Base-by-base conservation (phyloP, 2,797 vertebrate species). In the Tinamus major region DNA sequence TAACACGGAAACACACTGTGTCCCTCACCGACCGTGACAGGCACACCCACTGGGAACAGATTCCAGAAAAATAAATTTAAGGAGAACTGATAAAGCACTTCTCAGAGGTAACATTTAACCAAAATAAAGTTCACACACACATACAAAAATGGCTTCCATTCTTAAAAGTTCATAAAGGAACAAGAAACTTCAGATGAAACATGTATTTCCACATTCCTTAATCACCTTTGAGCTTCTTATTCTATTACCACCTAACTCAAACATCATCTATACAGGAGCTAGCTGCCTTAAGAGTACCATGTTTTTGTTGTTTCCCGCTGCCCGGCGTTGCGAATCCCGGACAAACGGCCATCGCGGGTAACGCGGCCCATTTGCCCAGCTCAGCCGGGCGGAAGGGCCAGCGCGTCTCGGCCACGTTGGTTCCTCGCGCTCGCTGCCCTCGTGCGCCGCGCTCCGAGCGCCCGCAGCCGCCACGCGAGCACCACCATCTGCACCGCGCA, bases 361-460 rank as follows among this genome's bases (percentile, higher is more conserved):
- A 19, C 16, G 27, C 20, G 8, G 29, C 23, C 59, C 18, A 4
- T 17, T 20, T 7, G 13, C 20, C 6, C 15, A 11, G 53, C 6
- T 41, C 26, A 29, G 16, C 46, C 8, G 33, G 29, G 53, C 39
- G 26, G 21, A 26, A 29, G 8, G 59, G n/a, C 51, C 42, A 33
- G 11, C 20, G 46, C 37, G n/a, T 17, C 48, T 46, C 1, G 0
- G 33, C 37, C 21, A 1, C 18, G 10, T 4, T 4, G 5, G 29
- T 14, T 8, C 11, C 63, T 10, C 2, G 62, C 62, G 12, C 39
- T 4, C 9, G 15, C 12, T 1, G 13, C 13, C 13, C 13, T 62
- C 27, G 5, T 27, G 9, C 8, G 1, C 0, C 0, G 3, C 11
- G 37, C n/a, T 2, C 8, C 3, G 13, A 37, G 35, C 6, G 0